Base-by-base conservation (phyloP, 2,797 vertebrate genomes). In the Lophius americanus region DNA sequence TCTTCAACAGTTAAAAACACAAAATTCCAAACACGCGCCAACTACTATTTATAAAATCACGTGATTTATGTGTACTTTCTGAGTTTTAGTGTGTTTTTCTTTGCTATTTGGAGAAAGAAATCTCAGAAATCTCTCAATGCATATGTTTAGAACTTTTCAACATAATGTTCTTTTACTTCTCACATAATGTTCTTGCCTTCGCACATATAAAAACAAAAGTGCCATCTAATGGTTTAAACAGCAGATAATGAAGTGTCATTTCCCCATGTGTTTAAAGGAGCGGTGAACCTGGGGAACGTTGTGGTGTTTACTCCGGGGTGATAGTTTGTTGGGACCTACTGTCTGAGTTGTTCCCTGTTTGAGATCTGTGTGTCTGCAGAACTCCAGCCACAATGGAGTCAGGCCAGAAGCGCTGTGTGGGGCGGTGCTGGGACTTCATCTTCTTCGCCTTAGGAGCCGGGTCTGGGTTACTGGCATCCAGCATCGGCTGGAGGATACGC, bases 391-490 rank as follows among this genome's bases (percentile, higher is more conserved):
- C 96, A 0, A 99, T 98, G 76, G 98, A 99, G 93, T 99, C 98
- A 2, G 98, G 98, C 98, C 98, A 99, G 93, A 99, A 99, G 53
- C 98, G 92, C 75, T 99, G 97, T 0, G 97, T 99, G 12, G 98
- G 98, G 35, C 98, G 95, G 88, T 99, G 97, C 92, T 99, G 98
- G 7, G 97, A 98, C 90, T 99, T 99, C 92, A 99, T 99, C 89
- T 99, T 99, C 96, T 99, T 99, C 35, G 97, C 96, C 93, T 99
- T 99, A 2, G 98, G 97, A 59, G 96, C 96, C 1, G 98, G 97
- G 78, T 98, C 98, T 0, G 98, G 97, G 89, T 99, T 99, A 90
- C 97, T 98, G 91, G 98, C 97, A 0, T 99, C 98, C 0, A 99
- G 85, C 97, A 99, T 99, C 0, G 97, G 98, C 88, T 99, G 98